phyloP scores from a whole-genome alignment of 2,113 vertebrate species.

The Isichthys henryi region DNA sequence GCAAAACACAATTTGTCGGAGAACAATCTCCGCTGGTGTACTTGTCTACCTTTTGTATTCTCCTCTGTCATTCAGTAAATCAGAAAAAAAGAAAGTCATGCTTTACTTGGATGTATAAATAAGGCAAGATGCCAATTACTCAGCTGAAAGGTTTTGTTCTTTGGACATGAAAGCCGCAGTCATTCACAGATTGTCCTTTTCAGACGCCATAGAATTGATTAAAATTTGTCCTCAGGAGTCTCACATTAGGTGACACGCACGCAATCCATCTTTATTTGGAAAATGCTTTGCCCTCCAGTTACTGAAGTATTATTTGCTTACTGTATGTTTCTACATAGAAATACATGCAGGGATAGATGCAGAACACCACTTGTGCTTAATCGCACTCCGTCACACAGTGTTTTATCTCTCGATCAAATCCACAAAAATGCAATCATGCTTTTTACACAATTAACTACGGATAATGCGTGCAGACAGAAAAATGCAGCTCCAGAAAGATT shows the following conservation, averaged over 20 bases:
- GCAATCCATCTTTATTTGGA: not conserved
- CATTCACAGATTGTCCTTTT: constrained; percentile 13
- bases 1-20: not conserved
- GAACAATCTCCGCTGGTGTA: not conserved
- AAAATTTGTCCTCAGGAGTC: not conserved
- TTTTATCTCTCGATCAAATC: not conserved
- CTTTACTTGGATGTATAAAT: constrained; percentile 10
- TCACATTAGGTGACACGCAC: not conserved
- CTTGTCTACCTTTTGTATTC: not conserved
- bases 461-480: not conserved
- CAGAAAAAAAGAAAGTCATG: not conserved
- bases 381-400: not conserved
- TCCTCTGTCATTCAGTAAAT: not conserved
- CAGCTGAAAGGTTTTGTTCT: constrained; percentile 17
- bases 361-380: not conserved
- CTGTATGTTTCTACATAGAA: not conserved
- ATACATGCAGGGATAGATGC: not conserved
- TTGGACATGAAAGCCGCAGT: not conserved
- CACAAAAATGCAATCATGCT: not conserved
- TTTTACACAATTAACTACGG: not conserved
- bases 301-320: not conserved
- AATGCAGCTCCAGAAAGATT: not conserved
- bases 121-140: constrained; percentile 9
- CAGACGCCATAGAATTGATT: not conserved
- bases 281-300: not conserved